Evolutionary conservation across 2,888 invertebrate species (phyloP).

Genomic region (Noctua fimbriata): DNA sequence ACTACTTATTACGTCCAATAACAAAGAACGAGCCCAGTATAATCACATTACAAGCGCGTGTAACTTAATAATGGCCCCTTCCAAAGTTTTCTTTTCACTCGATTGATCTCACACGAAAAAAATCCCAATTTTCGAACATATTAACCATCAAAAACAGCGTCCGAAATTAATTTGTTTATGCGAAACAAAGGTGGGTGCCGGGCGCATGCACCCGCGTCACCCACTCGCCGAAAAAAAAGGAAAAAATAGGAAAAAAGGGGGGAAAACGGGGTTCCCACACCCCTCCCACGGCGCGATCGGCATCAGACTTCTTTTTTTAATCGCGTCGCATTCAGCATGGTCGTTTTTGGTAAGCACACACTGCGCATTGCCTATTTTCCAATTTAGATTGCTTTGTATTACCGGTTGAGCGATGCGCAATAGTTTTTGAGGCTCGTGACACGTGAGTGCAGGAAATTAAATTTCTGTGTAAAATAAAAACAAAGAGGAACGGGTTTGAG

Average conservation of each 20-base stretch:
- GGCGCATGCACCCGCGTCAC: conserved; percentile 89
- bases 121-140: conserved; percentile 85
- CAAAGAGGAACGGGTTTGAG: conserved; percentile 48
- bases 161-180: conserved; percentile 91
- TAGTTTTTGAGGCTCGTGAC: conserved; percentile 89
- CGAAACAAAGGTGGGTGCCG: conserved; percentile 90
- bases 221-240: conserved; percentile 88
- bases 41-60: conserved; percentile 18
- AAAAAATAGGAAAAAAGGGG: conserved; percentile 84
- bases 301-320: conserved; percentile 90
- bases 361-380: conserved; percentile 90
- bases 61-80: conserved; percentile 47
- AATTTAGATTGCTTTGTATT: conserved; percentile 91
- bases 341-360: conserved; percentile 91
- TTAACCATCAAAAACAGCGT: conserved; percentile 89
- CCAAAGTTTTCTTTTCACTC: conserved; percentile 67
- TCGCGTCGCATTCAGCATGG: conserved; percentile 89
- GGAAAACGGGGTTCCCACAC: conserved; percentile 77
- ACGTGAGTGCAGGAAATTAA: conserved; percentile 87
- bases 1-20: background rate
- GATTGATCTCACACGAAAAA: conserved; percentile 69
- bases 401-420: conserved; percentile 90
- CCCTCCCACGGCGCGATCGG: conserved; percentile 89
- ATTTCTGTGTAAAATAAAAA: conserved; percentile 80
- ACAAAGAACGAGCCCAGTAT: conserved; percentile 15